Evolutionary conservation across 2,113 vertebrate species (phyloP).

Genomic region (Thermophis baileyi): DNA sequence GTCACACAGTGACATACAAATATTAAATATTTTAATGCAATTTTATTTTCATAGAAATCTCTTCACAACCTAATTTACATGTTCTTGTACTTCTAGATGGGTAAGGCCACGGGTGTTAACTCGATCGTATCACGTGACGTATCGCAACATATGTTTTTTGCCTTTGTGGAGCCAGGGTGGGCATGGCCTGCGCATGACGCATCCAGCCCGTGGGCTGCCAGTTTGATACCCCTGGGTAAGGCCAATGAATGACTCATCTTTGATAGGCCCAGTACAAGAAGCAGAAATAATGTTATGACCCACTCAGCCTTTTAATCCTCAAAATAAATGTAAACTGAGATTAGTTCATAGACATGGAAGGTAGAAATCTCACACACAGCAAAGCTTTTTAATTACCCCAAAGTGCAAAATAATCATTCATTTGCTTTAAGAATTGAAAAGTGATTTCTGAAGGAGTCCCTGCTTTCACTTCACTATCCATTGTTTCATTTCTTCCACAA

Average conservation of each 20-base stretch:
- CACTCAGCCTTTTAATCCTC: neutral
- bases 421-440: neutral
- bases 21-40: neutral
- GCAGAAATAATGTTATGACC: neutral
- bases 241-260: neutral
- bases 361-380: neutral
- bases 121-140: too few relatives aligned
- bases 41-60: neutral
- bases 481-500: neutral
- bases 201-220: too few relatives aligned
- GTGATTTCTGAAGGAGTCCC: neutral
- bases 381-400: neutral
- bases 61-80: neutral
- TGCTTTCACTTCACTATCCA: fast-evolving
- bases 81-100: neutral
- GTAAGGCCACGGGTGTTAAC: too few relatives aligned
- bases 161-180: too few relatives aligned
- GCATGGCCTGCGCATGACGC: too few relatives aligned
- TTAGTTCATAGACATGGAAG: neutral
- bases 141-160: too few relatives aligned
- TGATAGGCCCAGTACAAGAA: neutral
- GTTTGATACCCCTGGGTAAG: too few relatives aligned
- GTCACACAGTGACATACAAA: neutral
- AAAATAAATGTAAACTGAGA: neutral
- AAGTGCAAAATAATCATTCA: neutral